Evolutionary conservation across 2,797 vertebrate genomes (phyloP), one percentile per base, ranked within the genome.

Genomic region (Coendou prehensilis): DNA sequence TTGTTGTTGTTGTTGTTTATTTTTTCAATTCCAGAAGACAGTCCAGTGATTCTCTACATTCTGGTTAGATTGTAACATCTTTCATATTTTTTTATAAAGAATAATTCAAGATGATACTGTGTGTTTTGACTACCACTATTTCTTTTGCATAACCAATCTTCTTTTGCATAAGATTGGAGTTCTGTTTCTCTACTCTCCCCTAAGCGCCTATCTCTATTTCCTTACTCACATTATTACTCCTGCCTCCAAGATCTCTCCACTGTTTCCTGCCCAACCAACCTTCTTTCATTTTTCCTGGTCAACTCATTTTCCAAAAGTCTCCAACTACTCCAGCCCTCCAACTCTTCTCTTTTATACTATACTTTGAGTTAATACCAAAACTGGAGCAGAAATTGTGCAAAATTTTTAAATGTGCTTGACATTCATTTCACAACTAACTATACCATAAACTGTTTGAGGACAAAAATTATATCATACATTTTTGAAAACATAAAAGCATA

Each of bases 401-500:
- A 67, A 28, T 71, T 89, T 81, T 85, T 84, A 50, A 84, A 89
- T 83, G 57, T 71, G 2, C 82, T 79, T 75, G 28, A 75, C 15
- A 79, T 9, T 64, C 37, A 63, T 89, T 11, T 93, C 30, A 94
- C 41, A 84, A 71, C 20, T 83, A 79, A 47, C 69, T 76, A 54
- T 81, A 61, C 11, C 20, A 80, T 47, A 94, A 95, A 59, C 15
- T 71, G 64, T 80, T 78, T 96, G 92, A 91, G 47, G 92, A 88
- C n/a, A 56, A 71, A 67, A 76, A 93, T 91, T 50, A 54, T 85
- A 67, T 86, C 33, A 59, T 84, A n/a, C 5, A 73, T 91, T 91
- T 94, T 94, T 89, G 67, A 90, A 95, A 96, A 45, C 52, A 75
- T 87, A 69, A 87, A 94, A 91, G 84, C 64, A 93, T 13, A 64